Evolutionary conservation across 30 jellyfish, hydroid and myxozoan species (phyloP).

Genomic region (Cassiopea andromeda): DNA sequence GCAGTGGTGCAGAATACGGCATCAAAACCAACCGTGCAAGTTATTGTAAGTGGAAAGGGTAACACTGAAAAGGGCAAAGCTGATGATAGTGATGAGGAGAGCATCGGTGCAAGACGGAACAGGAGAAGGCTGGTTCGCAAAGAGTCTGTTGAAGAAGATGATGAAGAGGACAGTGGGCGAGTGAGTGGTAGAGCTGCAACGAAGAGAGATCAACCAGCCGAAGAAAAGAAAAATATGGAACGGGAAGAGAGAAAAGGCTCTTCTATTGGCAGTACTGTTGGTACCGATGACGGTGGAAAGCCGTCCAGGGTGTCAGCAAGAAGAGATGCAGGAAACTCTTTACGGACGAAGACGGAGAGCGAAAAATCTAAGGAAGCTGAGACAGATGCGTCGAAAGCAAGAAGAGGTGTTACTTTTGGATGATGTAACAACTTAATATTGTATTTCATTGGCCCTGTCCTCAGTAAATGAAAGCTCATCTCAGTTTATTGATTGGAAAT

Average conservation of each 20-base stretch:
- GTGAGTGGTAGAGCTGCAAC: slow-evolving; percentile 42
- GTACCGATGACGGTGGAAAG: slow-evolving; percentile 33
- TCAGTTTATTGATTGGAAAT: not conserved
- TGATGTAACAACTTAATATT: not conserved
- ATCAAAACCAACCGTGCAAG: slow-evolving; percentile 55
- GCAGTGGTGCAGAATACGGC: slow-evolving; percentile 42
- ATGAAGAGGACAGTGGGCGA: slow-evolving; percentile 52
- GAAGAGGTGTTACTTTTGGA: slow-evolving; percentile 1
- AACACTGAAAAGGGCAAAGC: slow-evolving; percentile 34
- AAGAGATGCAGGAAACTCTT: slow-evolving; percentile 6
- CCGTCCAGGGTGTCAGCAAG: slow-evolving; percentile 24
- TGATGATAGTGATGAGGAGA: slow-evolving; percentile 55
- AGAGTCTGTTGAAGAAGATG: slow-evolving; percentile 63
- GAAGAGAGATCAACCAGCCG: slow-evolving; percentile 6
- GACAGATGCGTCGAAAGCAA: slow-evolving; percentile 29
- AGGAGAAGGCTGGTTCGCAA: slow-evolving; percentile 50
- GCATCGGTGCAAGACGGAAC: slow-evolving; percentile 47
- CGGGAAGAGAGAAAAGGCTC: slow-evolving; percentile 19
- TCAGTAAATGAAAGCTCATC: not conserved
- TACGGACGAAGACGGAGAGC: slow-evolving; percentile 3
- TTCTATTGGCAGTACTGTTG: slow-evolving; percentile 7
- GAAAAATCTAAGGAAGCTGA: slow-evolving; percentile 24
- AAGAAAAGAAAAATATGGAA: slow-evolving; percentile 13
- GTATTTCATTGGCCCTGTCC: too few species aligned
- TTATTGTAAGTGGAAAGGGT: slow-evolving; percentile 36